Percentiles rank a stretch among this genome's conserved stretches.
phyloP scores from a whole-genome alignment of 23 tunicate genomes.

The Ciona savignyi region DNA sequence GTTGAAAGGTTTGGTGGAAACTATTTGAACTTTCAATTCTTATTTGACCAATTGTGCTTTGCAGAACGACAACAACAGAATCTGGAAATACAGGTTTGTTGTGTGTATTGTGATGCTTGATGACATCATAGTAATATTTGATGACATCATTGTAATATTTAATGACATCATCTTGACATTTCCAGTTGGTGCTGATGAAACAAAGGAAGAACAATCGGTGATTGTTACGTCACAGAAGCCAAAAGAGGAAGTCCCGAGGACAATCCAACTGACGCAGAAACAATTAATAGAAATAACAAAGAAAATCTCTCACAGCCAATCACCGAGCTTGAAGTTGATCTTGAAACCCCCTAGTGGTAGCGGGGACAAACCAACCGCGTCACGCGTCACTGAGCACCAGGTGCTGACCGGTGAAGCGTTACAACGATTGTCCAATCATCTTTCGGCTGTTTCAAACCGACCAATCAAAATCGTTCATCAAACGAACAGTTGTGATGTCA shows the following conservation, averaged over 20 bases:
- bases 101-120: too few relatives aligned
- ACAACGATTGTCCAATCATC: constrained; percentile 45
- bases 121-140: too few relatives aligned
- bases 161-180: too few relatives aligned
- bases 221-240: too few relatives aligned
- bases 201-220: too few relatives aligned
- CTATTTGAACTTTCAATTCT: too few relatives aligned
- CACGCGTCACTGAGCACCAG: constrained; percentile 21
- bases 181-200: too few relatives aligned
- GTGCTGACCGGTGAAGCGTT: constrained; percentile 35
- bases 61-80: too few relatives aligned
- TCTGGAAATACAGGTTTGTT: too few relatives aligned
- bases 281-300: constrained; percentile 42
- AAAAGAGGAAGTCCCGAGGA: constrained; percentile 7
- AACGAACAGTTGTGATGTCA: not conserved
- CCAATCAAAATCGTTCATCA: constrained; percentile 69
- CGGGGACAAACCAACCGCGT: constrained; percentile 15
- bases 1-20: not conserved
- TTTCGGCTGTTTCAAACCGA: constrained; percentile 61
- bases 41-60: too few relatives aligned
- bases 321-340: constrained; percentile 44
- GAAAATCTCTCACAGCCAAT: constrained; percentile 1
- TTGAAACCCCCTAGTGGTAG: constrained; percentile 33
- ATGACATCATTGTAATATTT: too few relatives aligned
- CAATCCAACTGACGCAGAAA: constrained; percentile 54